These are phyloP conservation scores for Andrena dorsata DNA, from an alignment of 2,888 invertebrate species.

Conservation along the genomic window DNA sequence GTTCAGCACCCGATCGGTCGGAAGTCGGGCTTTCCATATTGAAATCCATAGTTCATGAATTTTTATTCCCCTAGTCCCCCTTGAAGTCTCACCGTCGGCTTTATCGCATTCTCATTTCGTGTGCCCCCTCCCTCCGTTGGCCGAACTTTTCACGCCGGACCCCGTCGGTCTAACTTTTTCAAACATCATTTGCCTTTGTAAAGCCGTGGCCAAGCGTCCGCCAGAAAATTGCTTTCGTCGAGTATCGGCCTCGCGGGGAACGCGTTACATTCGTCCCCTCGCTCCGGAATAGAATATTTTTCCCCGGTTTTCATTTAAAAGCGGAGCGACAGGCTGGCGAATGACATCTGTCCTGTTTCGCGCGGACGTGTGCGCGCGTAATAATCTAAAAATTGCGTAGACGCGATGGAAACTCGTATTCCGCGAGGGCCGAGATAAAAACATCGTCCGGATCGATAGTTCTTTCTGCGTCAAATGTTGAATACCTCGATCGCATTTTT, in stretches of 20 bases:
- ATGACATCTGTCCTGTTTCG: slow-evolving; percentile 51
- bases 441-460: slow-evolving; percentile 33
- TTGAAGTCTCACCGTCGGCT: slow-evolving; percentile 29
- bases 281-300: slow-evolving; percentile 37
- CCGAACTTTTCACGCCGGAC: slow-evolving; percentile 38
- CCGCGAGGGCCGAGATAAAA: slow-evolving; percentile 31
- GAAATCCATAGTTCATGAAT: slow-evolving; percentile 63
- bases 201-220: slow-evolving; percentile 39
- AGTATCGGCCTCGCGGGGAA: slow-evolving; percentile 55
- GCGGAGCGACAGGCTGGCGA: slow-evolving; percentile 21
- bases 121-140: neutral
- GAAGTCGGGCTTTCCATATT: slow-evolving; percentile 45
- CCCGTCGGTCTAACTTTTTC: slow-evolving; percentile 40
- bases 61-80: slow-evolving; percentile 43
- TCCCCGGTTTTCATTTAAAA: slow-evolving; percentile 32
- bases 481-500: slow-evolving; percentile 1
- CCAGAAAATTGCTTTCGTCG: slow-evolving; percentile 67
- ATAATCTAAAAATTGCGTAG: slow-evolving; percentile 27
- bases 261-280: slow-evolving; percentile 60
- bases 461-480: neutral
- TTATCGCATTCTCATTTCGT: slow-evolving; percentile 52
- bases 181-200: slow-evolving; percentile 67
- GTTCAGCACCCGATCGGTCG: slow-evolving; percentile 5
- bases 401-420: slow-evolving; percentile 17
- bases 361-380: neutral